phyloP scores from a whole-genome alignment of 1,140 invertebrate genomes.

The Drosophila gunungcola region DNA sequence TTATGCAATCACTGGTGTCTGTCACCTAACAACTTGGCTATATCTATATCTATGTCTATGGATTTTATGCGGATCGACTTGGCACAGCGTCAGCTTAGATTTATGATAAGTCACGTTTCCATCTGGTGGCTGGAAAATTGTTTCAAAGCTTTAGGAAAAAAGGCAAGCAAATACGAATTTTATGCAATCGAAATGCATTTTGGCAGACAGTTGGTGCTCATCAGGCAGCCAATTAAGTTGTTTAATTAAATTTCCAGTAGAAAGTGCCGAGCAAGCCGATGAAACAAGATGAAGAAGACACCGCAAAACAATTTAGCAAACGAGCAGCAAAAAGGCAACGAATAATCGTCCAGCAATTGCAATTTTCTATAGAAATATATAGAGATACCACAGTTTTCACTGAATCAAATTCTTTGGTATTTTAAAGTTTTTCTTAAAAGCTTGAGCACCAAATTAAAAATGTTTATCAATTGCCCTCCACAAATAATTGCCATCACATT shows the following conservation, averaged over 20 bases:
- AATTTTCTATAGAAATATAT: not conserved
- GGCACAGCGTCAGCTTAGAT: conserved; percentile 42
- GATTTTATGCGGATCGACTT: conserved; percentile 3
- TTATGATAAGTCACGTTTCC: conserved; percentile 80
- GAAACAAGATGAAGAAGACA: conserved; percentile 28
- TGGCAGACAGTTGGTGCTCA: conserved; percentile 51
- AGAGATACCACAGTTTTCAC: not conserved
- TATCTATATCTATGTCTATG: conserved; percentile 13
- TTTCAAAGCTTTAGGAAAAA: conserved; percentile 1
- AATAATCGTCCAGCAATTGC: conserved; percentile 3
- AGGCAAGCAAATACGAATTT: conserved; percentile 18
- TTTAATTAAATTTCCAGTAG: conserved; percentile 66
- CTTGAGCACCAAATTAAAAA: too few relatives aligned
- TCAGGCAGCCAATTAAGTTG: conserved; percentile 71
- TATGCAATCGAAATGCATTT: conserved; percentile 47
- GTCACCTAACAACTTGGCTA: conserved; percentile 52
- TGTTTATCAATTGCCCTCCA: too few relatives aligned
- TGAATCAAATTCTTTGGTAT: not conserved
- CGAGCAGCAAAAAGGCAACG: conserved; percentile 12
- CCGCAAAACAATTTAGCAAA: conserved; percentile 43
- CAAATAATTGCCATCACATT: too few relatives aligned
- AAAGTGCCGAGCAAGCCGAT: conserved; percentile 28
- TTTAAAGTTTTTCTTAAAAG: too few relatives aligned
- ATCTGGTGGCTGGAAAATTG: conserved; percentile 35
- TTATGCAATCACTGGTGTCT: conserved; percentile 4